Conservation (phyloP, 2,113 vertebrate species). For the Mastomys coucha region DNA sequence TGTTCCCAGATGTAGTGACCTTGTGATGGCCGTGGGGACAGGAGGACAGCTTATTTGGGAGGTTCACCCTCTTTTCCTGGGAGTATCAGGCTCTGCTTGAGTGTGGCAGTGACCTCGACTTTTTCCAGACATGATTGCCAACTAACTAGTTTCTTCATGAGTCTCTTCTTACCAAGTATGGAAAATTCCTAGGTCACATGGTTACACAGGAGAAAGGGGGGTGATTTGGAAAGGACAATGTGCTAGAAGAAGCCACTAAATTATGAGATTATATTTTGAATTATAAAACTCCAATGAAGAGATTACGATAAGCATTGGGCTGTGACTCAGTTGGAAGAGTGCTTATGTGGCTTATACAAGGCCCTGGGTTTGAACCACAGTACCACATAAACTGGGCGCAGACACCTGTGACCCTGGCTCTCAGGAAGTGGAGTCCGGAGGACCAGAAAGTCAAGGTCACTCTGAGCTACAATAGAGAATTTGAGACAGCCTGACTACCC, state of each 20-base stretch:
- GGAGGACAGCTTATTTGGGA: background rate
- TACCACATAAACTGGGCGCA: background rate
- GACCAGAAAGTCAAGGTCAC: background rate
- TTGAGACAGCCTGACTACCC: background rate
- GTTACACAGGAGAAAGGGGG: background rate
- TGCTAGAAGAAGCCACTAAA: background rate
- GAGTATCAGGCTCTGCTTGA: background rate
- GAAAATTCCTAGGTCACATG: accelerated
- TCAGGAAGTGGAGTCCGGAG: background rate
- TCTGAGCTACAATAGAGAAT: background rate
- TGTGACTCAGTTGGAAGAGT: background rate
- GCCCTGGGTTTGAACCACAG: no score
- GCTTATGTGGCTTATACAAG: background rate
- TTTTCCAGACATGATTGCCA: background rate
- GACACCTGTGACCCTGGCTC: background rate
- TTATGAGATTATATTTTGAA: background rate
- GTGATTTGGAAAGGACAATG: background rate
- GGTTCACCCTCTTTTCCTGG: accelerated
- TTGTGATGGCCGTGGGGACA: background rate
- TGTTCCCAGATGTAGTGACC: background rate
- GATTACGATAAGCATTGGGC: background rate
- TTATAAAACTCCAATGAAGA: background rate
- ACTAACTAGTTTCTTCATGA: accelerated
- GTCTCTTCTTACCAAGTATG: background rate
- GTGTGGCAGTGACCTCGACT: accelerated